Percentiles rank a stretch among this genome's conserved stretches.
Conservation (phyloP, 2,888 invertebrate genomes). For the Sarcophaga subvicina region DNA sequence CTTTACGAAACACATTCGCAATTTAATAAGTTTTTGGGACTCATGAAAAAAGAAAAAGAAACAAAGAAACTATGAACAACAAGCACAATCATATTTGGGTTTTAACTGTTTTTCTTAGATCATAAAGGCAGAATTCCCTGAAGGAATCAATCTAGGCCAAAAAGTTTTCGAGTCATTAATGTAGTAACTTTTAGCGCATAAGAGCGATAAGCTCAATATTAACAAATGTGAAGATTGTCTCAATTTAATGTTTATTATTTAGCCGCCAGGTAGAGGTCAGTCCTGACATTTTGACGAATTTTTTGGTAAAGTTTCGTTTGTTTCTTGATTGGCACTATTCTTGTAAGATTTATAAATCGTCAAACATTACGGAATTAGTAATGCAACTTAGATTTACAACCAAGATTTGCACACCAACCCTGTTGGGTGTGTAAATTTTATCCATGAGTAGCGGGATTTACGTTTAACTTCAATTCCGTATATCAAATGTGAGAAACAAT, state of each 20-base stretch:
- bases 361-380: background rate
- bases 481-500: too few relatives aligned
- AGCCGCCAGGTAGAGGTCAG: constrained; percentile 73
- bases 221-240: constrained; percentile 71
- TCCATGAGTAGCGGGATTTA: too few relatives aligned
- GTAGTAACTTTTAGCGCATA: constrained; percentile 23
- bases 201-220: constrained; percentile 73
- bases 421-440: too few relatives aligned
- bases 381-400: too few relatives aligned
- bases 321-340: constrained; percentile 31
- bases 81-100: background rate
- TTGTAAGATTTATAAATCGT: constrained; percentile 1
- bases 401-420: too few relatives aligned
- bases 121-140: background rate
- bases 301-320: constrained; percentile 56
- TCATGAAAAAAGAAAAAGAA: background rate
- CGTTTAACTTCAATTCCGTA: too few relatives aligned
- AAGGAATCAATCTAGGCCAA: constrained; percentile 19
- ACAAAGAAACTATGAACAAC: too few relatives aligned
- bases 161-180: constrained; percentile 1
- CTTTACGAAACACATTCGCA: background rate
- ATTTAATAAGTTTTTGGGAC: constrained; percentile 39
- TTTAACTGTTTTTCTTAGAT: background rate
- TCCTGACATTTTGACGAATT: constrained; percentile 45
- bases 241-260: constrained; percentile 73